Evolutionary conservation across 2,113 vertebrate genomes (phyloP).

Genomic region (Pseudorasbora parva): DNA sequence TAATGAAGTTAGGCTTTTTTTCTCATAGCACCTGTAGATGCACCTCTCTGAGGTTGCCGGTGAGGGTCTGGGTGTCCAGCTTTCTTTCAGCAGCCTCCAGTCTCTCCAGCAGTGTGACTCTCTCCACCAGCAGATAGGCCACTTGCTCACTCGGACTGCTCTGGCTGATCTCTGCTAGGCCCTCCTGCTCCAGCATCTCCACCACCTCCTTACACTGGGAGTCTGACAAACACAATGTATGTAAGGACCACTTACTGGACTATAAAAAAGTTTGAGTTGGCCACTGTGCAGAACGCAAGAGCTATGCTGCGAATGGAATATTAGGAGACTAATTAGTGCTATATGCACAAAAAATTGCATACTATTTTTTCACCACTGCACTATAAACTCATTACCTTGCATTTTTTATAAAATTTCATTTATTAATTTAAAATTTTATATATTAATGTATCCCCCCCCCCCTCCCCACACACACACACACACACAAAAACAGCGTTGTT

Average conservation of each 20-base stretch:
- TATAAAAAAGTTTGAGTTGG: neutral
- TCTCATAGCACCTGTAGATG: slow-evolving; percentile 79
- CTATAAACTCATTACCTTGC: neutral
- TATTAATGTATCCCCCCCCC: too few relatives aligned
- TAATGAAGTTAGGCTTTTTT: neutral
- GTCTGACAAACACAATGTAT: slow-evolving; percentile 71
- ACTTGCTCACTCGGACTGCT: slow-evolving; percentile 84
- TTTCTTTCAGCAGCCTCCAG: slow-evolving; percentile 77
- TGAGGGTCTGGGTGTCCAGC: slow-evolving; percentile 66
- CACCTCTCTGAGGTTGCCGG: slow-evolving; percentile 63
- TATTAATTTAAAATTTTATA: too few relatives aligned
- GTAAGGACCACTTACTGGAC: neutral
- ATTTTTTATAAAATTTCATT: neutral
- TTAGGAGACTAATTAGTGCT: neutral
- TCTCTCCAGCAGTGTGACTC: slow-evolving; percentile 78
- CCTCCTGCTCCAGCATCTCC: slow-evolving; percentile 87
- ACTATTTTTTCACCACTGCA: neutral
- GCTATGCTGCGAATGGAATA: neutral
- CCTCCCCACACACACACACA: too few relatives aligned
- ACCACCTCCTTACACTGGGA: slow-evolving; percentile 82
- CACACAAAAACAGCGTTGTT: too few relatives aligned
- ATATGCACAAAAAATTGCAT: neutral
- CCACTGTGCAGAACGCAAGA: neutral
- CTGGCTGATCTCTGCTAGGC: slow-evolving; percentile 79
- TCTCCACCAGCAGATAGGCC: slow-evolving; percentile 84